Evolutionary conservation across 1,140 invertebrate genomes (phyloP), one percentile per base, ranked within the genome.

Genomic region (Cheumatopsyche charites): DNA sequence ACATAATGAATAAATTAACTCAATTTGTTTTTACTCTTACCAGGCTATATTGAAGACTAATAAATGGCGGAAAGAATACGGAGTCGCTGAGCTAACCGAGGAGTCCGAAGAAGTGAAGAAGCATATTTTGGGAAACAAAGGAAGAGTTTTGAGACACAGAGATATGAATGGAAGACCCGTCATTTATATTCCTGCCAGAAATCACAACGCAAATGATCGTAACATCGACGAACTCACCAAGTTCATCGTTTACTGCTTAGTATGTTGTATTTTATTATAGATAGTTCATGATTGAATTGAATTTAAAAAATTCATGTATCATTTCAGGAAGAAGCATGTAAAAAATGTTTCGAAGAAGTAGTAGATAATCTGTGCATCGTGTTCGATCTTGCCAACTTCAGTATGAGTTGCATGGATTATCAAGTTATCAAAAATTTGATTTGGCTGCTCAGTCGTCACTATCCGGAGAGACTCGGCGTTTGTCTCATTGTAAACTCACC

Each of bases 281-380:
- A 19, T 21, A 4, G 25, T 42, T 41, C 2, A 41, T 41, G 2
- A 63, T 9, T 21, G 5, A 7, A 21, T 23, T 9, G 25, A 17
- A 19, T 63, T 15, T 11, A 29, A 13, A 36, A 21, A 17, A 41
- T 36, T 42, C 45, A 49, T 49, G 13, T 62, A 0, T 12, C 47
- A 66, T 76, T 83, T 82, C 78, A 90, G 88, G 90, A 92, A 80
- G 88, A 90, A 78, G 90, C 89, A 1, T 91, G 90, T 79, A 90
- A 90, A 77, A 89, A 86, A 79, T 91, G 90, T 83, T 90, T 91
- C 80, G 90, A 92, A 78, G 90, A 91, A 80, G 89, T 92, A 1
- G 85, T 91, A n/a, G 91, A 92, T 79, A 91, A 90, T 77, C 78
- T 92, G 1, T 92, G 90, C 77, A 91, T 92, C 76, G 87, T 92